phyloP scores from a whole-genome alignment of 2,797 vertebrate genomes.

The Pagetopsis macropterus region DNA sequence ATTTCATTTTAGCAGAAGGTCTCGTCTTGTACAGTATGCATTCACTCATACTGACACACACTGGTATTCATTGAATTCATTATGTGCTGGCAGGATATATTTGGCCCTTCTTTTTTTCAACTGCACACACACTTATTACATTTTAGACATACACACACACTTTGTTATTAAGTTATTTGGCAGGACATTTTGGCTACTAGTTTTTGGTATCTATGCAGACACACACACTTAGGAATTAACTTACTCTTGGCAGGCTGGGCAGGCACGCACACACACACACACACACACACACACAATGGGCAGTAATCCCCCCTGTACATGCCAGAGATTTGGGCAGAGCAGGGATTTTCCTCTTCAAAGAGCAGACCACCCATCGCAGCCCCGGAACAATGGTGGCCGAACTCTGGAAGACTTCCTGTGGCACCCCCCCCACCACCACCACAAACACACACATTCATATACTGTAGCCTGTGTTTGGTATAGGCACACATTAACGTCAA shows the following conservation, averaged over 20 bases:
- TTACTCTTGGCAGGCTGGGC: slow-evolving; percentile 55
- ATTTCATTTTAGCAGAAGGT: slow-evolving; percentile 40
- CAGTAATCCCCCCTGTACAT: slow-evolving; percentile 73
- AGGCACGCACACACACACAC: not conserved
- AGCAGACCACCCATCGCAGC: slow-evolving; percentile 79
- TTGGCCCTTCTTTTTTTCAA: slow-evolving; percentile 48
- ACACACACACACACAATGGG: slow-evolving; percentile 54
- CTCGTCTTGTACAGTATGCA: slow-evolving; percentile 21
- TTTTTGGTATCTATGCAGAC: slow-evolving; percentile 44
- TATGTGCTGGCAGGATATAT: slow-evolving; percentile 56
- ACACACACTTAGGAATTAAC: slow-evolving; percentile 50
- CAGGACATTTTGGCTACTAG: slow-evolving; percentile 48
- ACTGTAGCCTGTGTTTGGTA: slow-evolving; percentile 9
- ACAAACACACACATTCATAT: slow-evolving; percentile 18
- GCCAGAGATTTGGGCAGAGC: slow-evolving; percentile 72
- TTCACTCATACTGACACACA: slow-evolving; percentile 42
- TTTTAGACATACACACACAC: slow-evolving; percentile 20
- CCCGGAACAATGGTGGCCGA: slow-evolving; percentile 71
- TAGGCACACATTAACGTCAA: slow-evolving; percentile 11
- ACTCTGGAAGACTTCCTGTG: slow-evolving; percentile 69
- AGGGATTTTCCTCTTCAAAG: slow-evolving; percentile 82
- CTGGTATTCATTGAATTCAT: slow-evolving; percentile 58
- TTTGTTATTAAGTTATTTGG: slow-evolving; percentile 58
- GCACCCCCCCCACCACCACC: slow-evolving; percentile 33
- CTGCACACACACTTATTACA: slow-evolving; percentile 28